These are phyloP conservation scores for Xanthorhoe designata DNA, from an alignment of 2,888 invertebrate genomes.

Conservation along the genomic window DNA sequence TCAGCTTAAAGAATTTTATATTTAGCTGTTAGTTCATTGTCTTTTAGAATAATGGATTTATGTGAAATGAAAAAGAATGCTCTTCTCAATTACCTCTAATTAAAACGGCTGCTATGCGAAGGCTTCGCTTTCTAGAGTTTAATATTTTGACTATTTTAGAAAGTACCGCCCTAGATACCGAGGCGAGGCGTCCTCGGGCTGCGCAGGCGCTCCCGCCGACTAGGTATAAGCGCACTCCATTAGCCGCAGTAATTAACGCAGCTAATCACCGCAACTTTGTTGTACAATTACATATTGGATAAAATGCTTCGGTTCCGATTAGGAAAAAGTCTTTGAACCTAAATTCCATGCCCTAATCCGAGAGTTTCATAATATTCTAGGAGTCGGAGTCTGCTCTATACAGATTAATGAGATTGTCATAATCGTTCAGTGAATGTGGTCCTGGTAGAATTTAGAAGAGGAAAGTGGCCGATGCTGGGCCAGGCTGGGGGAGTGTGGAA, in stretches of 20 bases:
- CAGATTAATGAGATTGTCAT: constrained; percentile 16
- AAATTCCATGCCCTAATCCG: constrained; percentile 14
- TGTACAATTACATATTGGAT: constrained; percentile 16
- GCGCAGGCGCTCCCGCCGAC: background rate
- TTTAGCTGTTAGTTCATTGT: constrained; percentile 16
- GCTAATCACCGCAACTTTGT: constrained; percentile 22
- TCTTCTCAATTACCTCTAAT: constrained; percentile 9
- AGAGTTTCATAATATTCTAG: constrained; percentile 16
- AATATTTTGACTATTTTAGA: constrained; percentile 1
- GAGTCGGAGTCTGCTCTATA: constrained; percentile 1
- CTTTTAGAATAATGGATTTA: constrained; percentile 15
- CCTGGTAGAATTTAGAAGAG: background rate
- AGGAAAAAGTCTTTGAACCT: constrained; percentile 3
- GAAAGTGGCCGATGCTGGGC: background rate
- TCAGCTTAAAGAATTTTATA: constrained; percentile 5
- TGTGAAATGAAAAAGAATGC: constrained; percentile 14
- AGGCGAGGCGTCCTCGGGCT: background rate
- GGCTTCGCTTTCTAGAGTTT: constrained; percentile 1
- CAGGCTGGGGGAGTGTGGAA: background rate
- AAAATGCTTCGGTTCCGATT: constrained; percentile 7
- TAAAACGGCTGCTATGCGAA: constrained; percentile 11
- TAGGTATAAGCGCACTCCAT: background rate
- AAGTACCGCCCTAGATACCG: background rate
- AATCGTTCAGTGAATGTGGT: constrained; percentile 16
- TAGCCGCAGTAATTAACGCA: background rate